Conservation (phyloP, 1,140 invertebrate genomes). For the Caenorhabditis briggsae region DNA sequence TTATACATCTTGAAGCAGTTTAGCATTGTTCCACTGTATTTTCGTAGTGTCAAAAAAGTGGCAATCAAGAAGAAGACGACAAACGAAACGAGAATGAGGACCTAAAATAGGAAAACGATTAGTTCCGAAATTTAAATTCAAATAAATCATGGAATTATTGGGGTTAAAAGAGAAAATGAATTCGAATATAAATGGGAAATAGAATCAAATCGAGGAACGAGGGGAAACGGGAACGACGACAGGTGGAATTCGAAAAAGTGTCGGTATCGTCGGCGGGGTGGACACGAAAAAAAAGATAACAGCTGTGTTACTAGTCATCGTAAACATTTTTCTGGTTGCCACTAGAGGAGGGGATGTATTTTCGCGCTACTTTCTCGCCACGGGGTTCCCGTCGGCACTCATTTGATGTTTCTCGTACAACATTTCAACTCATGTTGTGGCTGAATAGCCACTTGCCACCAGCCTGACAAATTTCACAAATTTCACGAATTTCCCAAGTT, state of each 20-base stretch:
- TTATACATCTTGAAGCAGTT: conserved; percentile 45
- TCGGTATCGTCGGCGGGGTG: background rate
- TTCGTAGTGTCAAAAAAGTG: background rate
- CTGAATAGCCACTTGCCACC: background rate
- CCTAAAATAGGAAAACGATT: conserved; percentile 22
- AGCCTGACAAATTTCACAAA: conserved; percentile 1
- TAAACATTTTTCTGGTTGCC: conserved; percentile 31
- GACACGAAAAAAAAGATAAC: conserved; percentile 32
- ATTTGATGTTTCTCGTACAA: conserved; percentile 42
- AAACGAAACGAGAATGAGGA: conserved; percentile 32
- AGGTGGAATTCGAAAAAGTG: conserved; percentile 51
- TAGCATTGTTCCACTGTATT: conserved; percentile 32
- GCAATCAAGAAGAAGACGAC: background rate
- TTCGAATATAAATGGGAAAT: conserved; percentile 26
- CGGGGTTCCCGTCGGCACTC: conserved; percentile 47
- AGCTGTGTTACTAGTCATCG: conserved; percentile 53
- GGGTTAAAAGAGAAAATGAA: background rate
- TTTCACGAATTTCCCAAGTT: background rate
- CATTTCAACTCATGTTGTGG: background rate
- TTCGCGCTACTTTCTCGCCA: conserved; percentile 1
- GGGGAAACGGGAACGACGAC: conserved; percentile 38
- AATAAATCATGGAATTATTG: background rate
- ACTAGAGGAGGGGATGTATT: conserved; percentile 2
- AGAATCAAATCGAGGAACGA: conserved; percentile 26
- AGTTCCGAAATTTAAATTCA: background rate